Percentiles rank a stretch among this genome's conserved stretches.
Evolutionary conservation across 2,888 invertebrate genomes (phyloP).

Genomic region (Ophion ventricosus): DNA sequence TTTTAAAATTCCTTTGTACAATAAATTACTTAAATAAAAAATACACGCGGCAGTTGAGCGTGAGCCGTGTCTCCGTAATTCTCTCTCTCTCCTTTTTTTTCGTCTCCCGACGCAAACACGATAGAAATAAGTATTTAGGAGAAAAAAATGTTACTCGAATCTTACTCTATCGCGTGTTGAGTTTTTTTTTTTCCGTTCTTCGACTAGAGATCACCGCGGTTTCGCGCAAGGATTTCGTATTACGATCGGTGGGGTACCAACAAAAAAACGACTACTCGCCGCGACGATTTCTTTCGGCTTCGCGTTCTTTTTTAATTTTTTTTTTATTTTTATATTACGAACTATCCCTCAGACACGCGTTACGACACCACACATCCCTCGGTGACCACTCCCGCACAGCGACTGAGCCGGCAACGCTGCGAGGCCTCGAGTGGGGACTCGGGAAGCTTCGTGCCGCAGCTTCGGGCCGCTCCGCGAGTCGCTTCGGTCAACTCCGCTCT

Average conservation of each 20-base stretch:
- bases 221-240: constrained; percentile 28
- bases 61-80: constrained; percentile 57
- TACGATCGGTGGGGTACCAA: constrained; percentile 40
- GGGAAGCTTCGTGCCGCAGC: constrained; percentile 74
- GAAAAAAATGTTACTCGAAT: constrained; percentile 15
- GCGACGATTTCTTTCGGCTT: constrained; percentile 50
- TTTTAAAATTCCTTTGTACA: constrained; percentile 80
- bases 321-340: constrained; percentile 63
- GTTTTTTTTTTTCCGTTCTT: constrained; percentile 15
- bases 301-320: constrained; percentile 40
- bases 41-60: constrained; percentile 71
- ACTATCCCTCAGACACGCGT: constrained; percentile 78
- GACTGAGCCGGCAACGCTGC: constrained; percentile 82
- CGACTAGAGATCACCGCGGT: constrained; percentile 58
- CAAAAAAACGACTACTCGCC: constrained; percentile 68
- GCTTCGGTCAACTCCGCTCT: constrained; percentile 71
- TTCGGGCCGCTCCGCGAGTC: constrained; percentile 74
- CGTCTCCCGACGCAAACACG: constrained; percentile 58
- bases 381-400: constrained; percentile 83
- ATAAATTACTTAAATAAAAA: constrained; percentile 79
- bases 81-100: constrained; percentile 47
- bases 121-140: constrained; percentile 27
- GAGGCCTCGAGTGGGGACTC: constrained; percentile 77
- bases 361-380: constrained; percentile 81
- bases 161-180: constrained; percentile 13